These are phyloP conservation scores for Chydorus sphaericus DNA, from an alignment of 2,888 invertebrate genomes.

Conservation along the genomic window DNA sequence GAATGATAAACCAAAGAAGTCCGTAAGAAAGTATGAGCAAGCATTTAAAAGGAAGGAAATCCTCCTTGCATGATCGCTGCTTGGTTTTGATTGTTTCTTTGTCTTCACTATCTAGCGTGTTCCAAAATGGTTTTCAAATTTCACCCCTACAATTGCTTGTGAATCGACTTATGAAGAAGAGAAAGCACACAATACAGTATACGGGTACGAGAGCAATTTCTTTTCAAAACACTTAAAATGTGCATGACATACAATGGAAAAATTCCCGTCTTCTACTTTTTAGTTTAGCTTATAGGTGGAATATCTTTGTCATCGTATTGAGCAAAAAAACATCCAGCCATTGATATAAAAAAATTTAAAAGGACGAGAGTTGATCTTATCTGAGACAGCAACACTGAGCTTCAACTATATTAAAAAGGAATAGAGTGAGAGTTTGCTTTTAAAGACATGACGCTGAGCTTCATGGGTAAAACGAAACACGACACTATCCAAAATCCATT, in stretches of 20 bases:
- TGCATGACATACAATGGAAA: slow-evolving; percentile 2
- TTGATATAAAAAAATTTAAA: too few relatives aligned
- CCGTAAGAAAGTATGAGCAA: background rate
- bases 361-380: too few relatives aligned
- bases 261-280: background rate
- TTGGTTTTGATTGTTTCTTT: background rate
- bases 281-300: background rate
- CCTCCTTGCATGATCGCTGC: background rate
- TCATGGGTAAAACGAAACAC: background rate
- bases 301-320: slow-evolving; percentile 4
- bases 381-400: too few relatives aligned
- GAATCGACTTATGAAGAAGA: background rate
- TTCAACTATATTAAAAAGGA: too few relatives aligned
- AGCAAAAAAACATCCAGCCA: slow-evolving; percentile 6
- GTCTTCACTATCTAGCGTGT: background rate
- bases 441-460: slow-evolving; percentile 6
- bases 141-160: background rate
- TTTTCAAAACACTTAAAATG: background rate
- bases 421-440: background rate
- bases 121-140: background rate
- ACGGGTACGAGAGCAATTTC: background rate
- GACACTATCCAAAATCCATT: too few relatives aligned
- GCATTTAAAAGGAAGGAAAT: too few relatives aligned
- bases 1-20: background rate
- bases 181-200: background rate